A percentile compares a stretch with the other conserved stretches of the same genome.
These are phyloP conservation scores for Diarsia rubi DNA, from an alignment of 2,888 invertebrate genomes.

Conservation along the genomic window DNA sequence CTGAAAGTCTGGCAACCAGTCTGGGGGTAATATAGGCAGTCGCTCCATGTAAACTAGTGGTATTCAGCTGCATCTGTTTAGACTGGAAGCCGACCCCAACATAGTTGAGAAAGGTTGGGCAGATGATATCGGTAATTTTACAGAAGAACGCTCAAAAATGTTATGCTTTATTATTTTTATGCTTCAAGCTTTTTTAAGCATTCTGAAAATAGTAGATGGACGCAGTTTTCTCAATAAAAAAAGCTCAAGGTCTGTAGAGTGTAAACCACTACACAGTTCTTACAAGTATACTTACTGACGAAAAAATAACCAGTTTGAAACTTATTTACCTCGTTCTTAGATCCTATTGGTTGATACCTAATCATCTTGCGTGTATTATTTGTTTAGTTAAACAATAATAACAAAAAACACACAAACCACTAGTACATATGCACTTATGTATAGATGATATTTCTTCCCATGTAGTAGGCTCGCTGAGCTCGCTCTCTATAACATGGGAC, in stretches of 20 bases:
- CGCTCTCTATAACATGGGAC: too few relatives aligned
- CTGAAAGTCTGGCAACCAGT: too few relatives aligned
- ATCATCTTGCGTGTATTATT: neutral
- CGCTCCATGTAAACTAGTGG: too few relatives aligned
- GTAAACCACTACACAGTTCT: neutral
- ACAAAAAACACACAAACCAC: too few relatives aligned
- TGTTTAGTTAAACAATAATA: too few relatives aligned
- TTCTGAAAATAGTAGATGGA: neutral
- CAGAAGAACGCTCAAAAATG: too few relatives aligned
- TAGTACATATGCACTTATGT: neutral
- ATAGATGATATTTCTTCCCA: neutral
- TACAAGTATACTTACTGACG: neutral
- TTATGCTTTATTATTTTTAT: too few relatives aligned
- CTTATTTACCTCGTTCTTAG: neutral
- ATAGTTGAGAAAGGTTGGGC: too few relatives aligned
- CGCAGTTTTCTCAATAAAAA: neutral
- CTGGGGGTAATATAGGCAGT: too few relatives aligned
- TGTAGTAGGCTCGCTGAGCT: neutral
- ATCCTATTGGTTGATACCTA: neutral
- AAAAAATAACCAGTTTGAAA: slow-evolving; percentile 38
- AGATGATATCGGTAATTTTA: too few relatives aligned
- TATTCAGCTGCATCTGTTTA: too few relatives aligned
- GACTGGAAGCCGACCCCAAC: too few relatives aligned
- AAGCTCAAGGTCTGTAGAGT: slow-evolving; percentile 7
- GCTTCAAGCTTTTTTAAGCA: neutral